phyloP scores from a whole-genome alignment of 2,888 invertebrate genomes.

The Nomada hirtipes region DNA sequence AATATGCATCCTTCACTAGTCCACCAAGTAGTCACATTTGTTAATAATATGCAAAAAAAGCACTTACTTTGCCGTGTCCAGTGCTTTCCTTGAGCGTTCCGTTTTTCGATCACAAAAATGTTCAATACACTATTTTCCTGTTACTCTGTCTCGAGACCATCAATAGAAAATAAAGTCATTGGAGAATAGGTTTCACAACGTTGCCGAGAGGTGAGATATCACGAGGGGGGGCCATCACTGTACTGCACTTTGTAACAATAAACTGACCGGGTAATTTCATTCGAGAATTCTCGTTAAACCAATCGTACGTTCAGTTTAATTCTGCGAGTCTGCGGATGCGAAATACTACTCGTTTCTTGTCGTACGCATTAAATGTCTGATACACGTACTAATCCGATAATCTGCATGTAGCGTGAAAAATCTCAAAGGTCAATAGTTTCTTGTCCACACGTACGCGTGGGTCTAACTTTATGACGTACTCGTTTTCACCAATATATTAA shows the following conservation, averaged over 20 bases:
- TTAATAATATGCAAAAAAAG: constrained; percentile 39
- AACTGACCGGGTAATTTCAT: constrained; percentile 28
- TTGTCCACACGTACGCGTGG: constrained; percentile 28
- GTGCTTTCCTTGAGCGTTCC: constrained; percentile 38
- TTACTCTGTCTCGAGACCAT: constrained; percentile 20
- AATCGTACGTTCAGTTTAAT: constrained; percentile 33
- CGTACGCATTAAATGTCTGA: constrained; percentile 19
- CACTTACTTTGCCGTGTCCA: constrained; percentile 45
- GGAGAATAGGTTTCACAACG: constrained; percentile 37
- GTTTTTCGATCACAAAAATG: constrained; percentile 49
- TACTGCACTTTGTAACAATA: constrained; percentile 49
- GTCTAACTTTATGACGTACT: constrained; percentile 29
- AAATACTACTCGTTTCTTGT: constrained; percentile 20
- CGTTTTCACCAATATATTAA: constrained; percentile 50
- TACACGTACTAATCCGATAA: constrained; percentile 34
- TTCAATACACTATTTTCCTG: constrained; percentile 41
- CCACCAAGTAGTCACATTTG: constrained; percentile 39
- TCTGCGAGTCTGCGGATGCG: constrained; percentile 24
- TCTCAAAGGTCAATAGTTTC: constrained; percentile 31
- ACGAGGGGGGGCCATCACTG: constrained; percentile 43
- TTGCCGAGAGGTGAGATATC: constrained; percentile 34
- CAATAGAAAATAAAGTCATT: constrained; percentile 53
- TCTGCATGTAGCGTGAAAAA: constrained; percentile 17
- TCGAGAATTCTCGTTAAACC: constrained; percentile 19
- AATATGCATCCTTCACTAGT: constrained; percentile 46